Base-by-base conservation (phyloP, 2,797 vertebrate species). In the Gallinago solitaria region DNA sequence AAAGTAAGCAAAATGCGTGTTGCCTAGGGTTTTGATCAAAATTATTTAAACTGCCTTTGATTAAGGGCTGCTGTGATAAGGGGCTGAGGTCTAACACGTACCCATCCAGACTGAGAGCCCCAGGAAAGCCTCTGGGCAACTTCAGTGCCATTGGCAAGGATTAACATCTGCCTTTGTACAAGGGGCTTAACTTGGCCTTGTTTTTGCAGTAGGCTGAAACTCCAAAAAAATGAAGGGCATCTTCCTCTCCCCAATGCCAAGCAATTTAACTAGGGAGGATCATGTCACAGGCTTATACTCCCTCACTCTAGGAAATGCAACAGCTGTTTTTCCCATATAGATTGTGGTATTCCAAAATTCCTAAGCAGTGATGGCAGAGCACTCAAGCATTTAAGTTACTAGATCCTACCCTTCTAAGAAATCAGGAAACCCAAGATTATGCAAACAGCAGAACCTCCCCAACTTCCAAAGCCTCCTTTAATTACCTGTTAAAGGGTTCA, bases 321-420 rank as follows among this genome's bases (percentile, higher is more conserved):
- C 93, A 97, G 81, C 94, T 97, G 87, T 27, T 86, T 87, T 85
- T 92, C 74, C 64, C 61, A 32, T 41, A 93, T 14, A 88, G 88
- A 35, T 39, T 67, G 92, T 75, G 77, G 75, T 87, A 90, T 96
- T 94, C 90, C 87, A 47, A 54, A 97, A 97, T 87, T 94, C 91
- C 87, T 91, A 64, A 82, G 56, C 0, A 67, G 37, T 88, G 93
- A 96, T 60, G 67, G 78, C 30, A 94, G 59, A 51, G 19, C 48
- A 76, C 43, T 91, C 28, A 67, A 35, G 85, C 45, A 73, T 68
- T 88, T 74, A 87, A 86, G 73, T 73, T 51, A 69, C 85, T 53
- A 71, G 43, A 94, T 88, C 50, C 89, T 75, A 65, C 7, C 32
- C 37, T 89, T 95, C 94, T 63, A 96, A 94, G 93, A 96, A 95